Evolutionary conservation across 2,888 invertebrate species (phyloP).

Genomic region (Crocallis elinguaria): DNA sequence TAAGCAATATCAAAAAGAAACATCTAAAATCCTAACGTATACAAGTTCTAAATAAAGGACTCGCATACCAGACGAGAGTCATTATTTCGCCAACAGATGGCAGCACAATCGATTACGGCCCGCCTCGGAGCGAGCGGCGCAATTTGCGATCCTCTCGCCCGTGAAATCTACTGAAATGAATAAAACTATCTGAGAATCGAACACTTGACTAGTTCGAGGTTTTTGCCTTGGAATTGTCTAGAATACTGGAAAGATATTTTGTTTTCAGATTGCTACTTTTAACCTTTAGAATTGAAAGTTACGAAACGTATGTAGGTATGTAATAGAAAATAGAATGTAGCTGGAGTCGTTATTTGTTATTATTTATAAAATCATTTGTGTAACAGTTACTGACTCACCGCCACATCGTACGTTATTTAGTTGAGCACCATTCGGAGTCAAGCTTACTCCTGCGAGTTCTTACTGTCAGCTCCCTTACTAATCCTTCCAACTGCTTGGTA

Average conservation of each 20-base stretch:
- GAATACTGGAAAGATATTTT: slow-evolving; percentile 11
- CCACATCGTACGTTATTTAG: too few relatives aligned
- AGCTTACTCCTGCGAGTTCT: too few relatives aligned
- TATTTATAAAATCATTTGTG: too few relatives aligned
- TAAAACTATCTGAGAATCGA: slow-evolving; percentile 77
- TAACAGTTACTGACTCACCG: too few relatives aligned
- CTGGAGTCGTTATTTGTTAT: too few relatives aligned
- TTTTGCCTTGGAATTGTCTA: slow-evolving; percentile 29
- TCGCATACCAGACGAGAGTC: slow-evolving; percentile 76
- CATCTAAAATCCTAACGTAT: slow-evolving; percentile 41
- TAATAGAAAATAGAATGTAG: too few relatives aligned
- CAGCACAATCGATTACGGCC: slow-evolving; percentile 78
- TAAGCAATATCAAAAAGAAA: background rate
- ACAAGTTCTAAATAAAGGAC: slow-evolving; percentile 60
- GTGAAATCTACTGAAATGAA: slow-evolving; percentile 83
- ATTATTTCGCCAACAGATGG: slow-evolving; percentile 83
- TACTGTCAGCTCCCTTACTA: too few relatives aligned
- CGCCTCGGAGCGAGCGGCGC: slow-evolving; percentile 70
- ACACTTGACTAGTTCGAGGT: slow-evolving; percentile 56
- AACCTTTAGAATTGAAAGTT: background rate
- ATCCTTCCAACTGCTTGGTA: too few relatives aligned
- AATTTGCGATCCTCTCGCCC: slow-evolving; percentile 77
- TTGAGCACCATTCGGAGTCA: too few relatives aligned
- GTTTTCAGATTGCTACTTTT: slow-evolving; percentile 9
- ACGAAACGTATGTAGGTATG: too few relatives aligned